Percentiles rank a stretch among this genome's conserved stretches.
phyloP scores from a whole-genome alignment of 1,140 invertebrate genomes.

The Drosophila elegans region DNA sequence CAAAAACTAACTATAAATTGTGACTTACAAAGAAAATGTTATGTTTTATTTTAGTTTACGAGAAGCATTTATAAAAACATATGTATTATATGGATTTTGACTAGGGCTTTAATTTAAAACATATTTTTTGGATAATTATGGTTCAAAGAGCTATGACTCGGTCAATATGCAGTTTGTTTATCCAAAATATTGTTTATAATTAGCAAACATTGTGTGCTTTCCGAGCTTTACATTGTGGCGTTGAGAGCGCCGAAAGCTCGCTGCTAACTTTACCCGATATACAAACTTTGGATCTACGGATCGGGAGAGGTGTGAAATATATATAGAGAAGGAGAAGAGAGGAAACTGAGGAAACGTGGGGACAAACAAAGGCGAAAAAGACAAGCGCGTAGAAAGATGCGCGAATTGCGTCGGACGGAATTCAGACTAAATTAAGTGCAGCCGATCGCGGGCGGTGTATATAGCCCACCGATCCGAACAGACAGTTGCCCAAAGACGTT shows the following conservation, averaged over 20 bases:
- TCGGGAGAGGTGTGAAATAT: constrained; percentile 29
- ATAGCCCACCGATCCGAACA: constrained; percentile 25
- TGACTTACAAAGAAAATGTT: too few species aligned
- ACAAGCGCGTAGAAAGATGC: constrained; percentile 42
- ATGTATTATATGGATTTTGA: too few species aligned
- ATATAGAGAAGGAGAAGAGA: constrained; percentile 1
- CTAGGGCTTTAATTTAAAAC: too few species aligned
- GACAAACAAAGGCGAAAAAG: constrained; percentile 28
- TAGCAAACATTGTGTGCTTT: constrained; percentile 50
- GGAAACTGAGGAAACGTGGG: background rate
- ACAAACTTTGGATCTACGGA: constrained; percentile 70
- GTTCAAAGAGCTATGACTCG: constrained; percentile 2
- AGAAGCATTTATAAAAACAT: too few species aligned
- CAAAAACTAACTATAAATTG: too few species aligned
- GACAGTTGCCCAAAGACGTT: constrained; percentile 34
- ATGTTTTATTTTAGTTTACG: too few species aligned
- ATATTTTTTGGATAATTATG: too few species aligned
- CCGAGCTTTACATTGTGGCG: background rate
- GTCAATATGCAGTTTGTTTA: constrained; percentile 28
- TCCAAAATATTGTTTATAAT: constrained; percentile 59
- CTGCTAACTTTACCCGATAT: constrained; percentile 35
- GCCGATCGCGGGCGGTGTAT: background rate
- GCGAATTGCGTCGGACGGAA: constrained; percentile 38
- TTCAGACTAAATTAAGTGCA: constrained; percentile 25
- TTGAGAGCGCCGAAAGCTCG: constrained; percentile 29